Base-by-base conservation (phyloP, 92 coral and sea anemone genomes). In the Parazoanthus swiftii region DNA sequence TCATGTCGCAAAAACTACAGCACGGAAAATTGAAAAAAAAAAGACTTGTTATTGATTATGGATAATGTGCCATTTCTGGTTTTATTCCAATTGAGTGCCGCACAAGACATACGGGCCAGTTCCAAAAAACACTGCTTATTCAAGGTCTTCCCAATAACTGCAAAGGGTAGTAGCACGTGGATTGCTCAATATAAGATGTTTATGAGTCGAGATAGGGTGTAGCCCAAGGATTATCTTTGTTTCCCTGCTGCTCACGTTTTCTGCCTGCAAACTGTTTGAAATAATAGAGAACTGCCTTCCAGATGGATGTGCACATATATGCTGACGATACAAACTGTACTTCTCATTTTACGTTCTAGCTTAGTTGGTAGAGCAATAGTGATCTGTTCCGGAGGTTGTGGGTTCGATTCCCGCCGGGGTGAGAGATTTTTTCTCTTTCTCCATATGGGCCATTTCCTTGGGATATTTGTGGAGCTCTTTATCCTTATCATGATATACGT, bases 201-300 rank as follows among this genome's bases (percentile, higher is more conserved):
- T 81, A 58, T 51, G 76, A 81, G 65, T 76, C 23, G 86, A 51
- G 21, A n/a, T 81, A 14, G n/a, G 86, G 6, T 46, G 4, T 46
- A 58, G 44, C 86, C 46, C 86, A 81, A 81, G 86, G 76, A 68
- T 59, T 76, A 37, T 81, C 46, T 42, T 54, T 81, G 86, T 75
- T 35, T 36, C 63, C 76, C 29, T n/a, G 76, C 76, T 68, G 74
- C 21, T 68, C 26, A 68, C 23, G 16, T 8, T 68, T 68, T 68
- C 23, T 68, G 74, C 74, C 74, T 8, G 74, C 74, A 68, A 68
- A 68, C 26, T 68, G 23, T 68, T 68, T 33, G 23, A 68, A 6
- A 68, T 68, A n/a, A 68, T 68, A 20, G 74, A 68, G 74, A n/a
- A 29, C 26, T 29, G 21, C 74, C 74, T 68, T 68, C 25, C 74